Percentiles rank a stretch among this genome's conserved stretches.
These are phyloP conservation scores for Gerris lacustris DNA, from an alignment of 2,888 invertebrate species.

Conservation along the genomic window DNA sequence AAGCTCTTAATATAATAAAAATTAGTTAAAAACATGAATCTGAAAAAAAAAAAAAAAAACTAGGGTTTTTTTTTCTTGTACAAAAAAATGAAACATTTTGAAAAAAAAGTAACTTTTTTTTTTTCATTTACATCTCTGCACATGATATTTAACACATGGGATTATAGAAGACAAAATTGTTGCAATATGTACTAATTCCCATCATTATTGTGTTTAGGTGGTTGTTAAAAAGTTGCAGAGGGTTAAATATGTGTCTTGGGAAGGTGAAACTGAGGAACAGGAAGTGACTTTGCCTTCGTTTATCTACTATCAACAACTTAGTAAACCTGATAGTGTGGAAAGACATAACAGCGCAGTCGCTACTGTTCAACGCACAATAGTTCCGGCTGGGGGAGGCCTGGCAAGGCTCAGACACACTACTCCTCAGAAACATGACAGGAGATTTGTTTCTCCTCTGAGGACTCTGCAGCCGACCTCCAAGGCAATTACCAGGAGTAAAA, in stretches of 20 bases:
- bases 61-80: too few relatives aligned
- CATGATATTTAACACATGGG: too few relatives aligned
- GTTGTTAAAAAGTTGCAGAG: not conserved
- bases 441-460: not conserved
- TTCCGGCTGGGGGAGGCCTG: not conserved
- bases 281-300: not conserved
- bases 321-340: not conserved
- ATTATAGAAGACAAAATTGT: too few relatives aligned
- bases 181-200: too few relatives aligned
- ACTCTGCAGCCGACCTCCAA: not conserved
- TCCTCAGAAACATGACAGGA: not conserved
- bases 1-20: too few relatives aligned
- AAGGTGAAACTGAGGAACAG: not conserved
- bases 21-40: too few relatives aligned
- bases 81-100: too few relatives aligned
- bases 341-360: not conserved
- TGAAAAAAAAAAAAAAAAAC: too few relatives aligned
- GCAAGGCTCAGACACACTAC: not conserved
- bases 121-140: too few relatives aligned
- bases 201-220: not conserved
- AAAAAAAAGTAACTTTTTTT: too few relatives aligned
- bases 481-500: not conserved
- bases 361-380: not conserved
- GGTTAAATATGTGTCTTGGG: not conserved
- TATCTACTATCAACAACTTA: not conserved